Percentiles rank a stretch among this genome's conserved stretches.
phyloP scores from a whole-genome alignment of 2,113 vertebrate species.

The Orthonyx spaldingii region DNA sequence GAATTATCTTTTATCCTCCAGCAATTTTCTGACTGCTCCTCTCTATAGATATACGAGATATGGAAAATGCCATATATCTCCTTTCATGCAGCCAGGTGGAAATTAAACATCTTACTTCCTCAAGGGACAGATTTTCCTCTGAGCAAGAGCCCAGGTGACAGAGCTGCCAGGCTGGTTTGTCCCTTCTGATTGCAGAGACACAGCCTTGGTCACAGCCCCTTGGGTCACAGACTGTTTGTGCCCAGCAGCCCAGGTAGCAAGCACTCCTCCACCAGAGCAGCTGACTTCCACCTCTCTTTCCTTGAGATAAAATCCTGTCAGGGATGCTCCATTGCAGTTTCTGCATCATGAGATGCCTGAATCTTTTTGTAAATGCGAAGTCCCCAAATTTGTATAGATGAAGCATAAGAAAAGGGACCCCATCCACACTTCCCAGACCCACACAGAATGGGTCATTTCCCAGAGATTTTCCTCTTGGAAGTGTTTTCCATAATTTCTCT shows the following conservation, averaged over 20 bases:
- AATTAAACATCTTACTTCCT: slow-evolving; percentile 55
- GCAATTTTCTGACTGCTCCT: slow-evolving; percentile 30
- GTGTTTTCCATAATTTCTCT: background rate
- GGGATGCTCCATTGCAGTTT: background rate
- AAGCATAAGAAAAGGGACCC: background rate
- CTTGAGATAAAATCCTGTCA: background rate
- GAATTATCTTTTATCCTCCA: slow-evolving; percentile 34
- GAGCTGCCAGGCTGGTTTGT: background rate
- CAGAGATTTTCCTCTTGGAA: background rate
- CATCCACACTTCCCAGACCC: background rate
- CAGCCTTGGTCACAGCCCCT: background rate
- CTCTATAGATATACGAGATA: slow-evolving; percentile 13
- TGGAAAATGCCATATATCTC: slow-evolving; percentile 24
- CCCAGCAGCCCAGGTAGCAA: background rate
- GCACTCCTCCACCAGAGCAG: background rate
- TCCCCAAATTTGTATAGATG: background rate
- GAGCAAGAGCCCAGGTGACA: background rate
- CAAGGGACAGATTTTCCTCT: background rate
- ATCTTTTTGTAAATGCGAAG: background rate
- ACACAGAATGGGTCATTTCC: background rate
- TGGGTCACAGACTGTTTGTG: background rate
- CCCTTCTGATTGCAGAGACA: background rate
- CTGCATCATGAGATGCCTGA: background rate
- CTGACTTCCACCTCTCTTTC: background rate
- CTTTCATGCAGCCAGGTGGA: slow-evolving; percentile 14